phyloP scores from a whole-genome alignment of 2,113 vertebrate species.

The Callithrix jacchus region DNA sequence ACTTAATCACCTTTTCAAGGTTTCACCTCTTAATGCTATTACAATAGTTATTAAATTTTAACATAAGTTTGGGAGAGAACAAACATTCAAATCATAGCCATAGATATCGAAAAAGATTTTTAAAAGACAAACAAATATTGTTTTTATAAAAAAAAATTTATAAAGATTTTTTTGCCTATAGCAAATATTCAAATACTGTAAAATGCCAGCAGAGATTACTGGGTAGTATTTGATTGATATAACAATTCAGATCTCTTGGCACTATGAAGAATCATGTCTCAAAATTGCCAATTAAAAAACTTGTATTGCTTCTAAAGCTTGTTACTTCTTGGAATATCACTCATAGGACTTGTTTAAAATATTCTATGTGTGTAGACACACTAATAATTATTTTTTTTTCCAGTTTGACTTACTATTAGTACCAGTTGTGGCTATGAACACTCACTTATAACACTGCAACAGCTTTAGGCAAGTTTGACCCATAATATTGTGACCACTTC shows the following conservation, averaged over 20 bases:
- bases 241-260: background rate
- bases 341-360: background rate
- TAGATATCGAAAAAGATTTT: background rate
- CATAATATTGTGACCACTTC: background rate
- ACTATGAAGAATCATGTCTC: background rate
- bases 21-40: background rate
- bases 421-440: background rate
- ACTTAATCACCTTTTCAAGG: background rate
- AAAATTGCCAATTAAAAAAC: background rate
- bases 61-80: background rate
- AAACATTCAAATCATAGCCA: background rate
- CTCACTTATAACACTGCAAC: background rate
- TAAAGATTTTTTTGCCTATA: background rate
- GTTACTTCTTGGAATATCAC: conserved; percentile 10
- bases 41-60: background rate
- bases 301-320: background rate
- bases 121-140: background rate
- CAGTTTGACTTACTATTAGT: background rate
- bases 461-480: background rate
- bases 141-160: background rate
- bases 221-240: background rate
- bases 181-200: background rate
- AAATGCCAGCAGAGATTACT: background rate
- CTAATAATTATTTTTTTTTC: conserved; percentile 23
- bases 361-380: background rate